Percentiles rank a stretch among this genome's conserved stretches.
Conservation (phyloP, 2,113 vertebrate genomes). For the Cephalopholis sonnerati region DNA sequence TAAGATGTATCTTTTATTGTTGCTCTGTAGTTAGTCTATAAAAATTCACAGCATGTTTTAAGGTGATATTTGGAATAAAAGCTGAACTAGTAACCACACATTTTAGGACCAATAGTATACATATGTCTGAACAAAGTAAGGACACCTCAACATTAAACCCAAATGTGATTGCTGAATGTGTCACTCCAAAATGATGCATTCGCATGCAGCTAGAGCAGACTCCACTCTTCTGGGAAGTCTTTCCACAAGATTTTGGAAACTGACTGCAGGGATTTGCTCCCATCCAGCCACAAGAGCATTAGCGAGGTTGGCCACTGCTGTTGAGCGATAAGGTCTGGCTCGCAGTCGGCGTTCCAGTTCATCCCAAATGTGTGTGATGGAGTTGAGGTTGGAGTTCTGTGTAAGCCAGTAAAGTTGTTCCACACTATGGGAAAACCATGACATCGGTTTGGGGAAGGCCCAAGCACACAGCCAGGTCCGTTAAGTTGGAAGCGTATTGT, state of each 20-base stretch:
- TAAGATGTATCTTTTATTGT: neutral
- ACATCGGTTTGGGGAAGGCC: neutral
- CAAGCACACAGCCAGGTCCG: neutral
- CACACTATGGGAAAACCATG: neutral
- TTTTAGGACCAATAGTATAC: neutral
- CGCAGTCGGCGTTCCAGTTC: neutral
- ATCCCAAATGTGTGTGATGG: neutral
- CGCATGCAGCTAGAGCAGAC: neutral
- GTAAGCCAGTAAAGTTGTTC: neutral
- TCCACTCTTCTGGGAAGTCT: neutral
- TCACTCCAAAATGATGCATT: neutral
- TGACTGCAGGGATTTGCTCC: neutral
- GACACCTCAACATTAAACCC: neutral
- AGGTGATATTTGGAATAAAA: neutral
- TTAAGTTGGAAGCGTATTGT: neutral
- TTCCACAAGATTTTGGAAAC: neutral
- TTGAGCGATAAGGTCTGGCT: neutral
- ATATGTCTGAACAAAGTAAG: neutral
- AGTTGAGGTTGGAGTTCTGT: neutral
- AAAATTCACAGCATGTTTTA: too few species aligned
- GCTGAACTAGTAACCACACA: neutral
- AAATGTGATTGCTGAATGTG: neutral
- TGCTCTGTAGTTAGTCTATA: too few species aligned
- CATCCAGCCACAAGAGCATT: constrained; percentile 16
- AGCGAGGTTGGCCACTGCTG: neutral